Evolutionary conservation across 2,888 invertebrate genomes (phyloP).

Genomic region (Mantis religiosa): DNA sequence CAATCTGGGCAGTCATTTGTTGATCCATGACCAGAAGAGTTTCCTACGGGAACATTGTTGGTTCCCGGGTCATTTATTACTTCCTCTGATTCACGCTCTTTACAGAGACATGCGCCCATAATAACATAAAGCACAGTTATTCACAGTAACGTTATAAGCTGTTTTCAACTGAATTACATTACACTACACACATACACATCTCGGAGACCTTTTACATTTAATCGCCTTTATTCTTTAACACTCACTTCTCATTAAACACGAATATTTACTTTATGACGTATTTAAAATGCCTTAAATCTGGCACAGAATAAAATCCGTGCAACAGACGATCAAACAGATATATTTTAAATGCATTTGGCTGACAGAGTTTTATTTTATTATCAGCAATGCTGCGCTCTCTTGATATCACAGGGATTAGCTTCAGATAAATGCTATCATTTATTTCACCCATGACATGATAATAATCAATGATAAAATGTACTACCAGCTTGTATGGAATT

Average conservation of each 20-base stretch:
- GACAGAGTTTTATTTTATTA: not conserved
- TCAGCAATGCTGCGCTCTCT: not conserved
- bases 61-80: not conserved
- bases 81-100: constrained; percentile 51
- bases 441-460: too few relatives aligned
- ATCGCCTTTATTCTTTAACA: not conserved
- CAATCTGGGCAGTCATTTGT: constrained; percentile 22
- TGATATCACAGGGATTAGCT: too few relatives aligned
- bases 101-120: constrained; percentile 78
- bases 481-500: too few relatives aligned
- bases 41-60: constrained; percentile 9
- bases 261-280: not conserved
- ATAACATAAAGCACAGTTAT: not conserved
- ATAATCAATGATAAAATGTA: too few relatives aligned
- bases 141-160: not conserved
- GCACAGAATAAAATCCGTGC: not conserved
- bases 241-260: not conserved
- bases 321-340: not conserved
- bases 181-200: not conserved
- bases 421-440: too few relatives aligned
- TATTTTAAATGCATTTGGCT: not conserved
- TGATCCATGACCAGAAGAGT: constrained; percentile 20
- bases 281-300: not conserved
- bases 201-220: not conserved
- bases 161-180: not conserved